Percentiles rank a stretch among this genome's conserved stretches.
These are phyloP conservation scores for Lathamus discolor DNA, from an alignment of 2,113 vertebrate genomes.

Conservation along the genomic window DNA sequence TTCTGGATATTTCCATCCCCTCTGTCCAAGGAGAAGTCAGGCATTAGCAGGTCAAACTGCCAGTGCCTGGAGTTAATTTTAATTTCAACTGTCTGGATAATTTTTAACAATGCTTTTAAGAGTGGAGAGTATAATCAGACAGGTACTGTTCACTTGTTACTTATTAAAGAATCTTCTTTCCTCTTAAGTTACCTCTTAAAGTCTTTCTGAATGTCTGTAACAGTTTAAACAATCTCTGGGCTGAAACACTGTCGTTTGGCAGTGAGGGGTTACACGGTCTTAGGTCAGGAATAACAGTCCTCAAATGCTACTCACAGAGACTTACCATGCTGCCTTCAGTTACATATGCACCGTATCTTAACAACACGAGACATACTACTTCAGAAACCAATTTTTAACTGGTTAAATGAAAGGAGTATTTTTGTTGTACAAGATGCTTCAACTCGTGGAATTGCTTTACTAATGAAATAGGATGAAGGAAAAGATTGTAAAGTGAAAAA, in stretches of 20 bases:
- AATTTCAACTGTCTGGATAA: background rate
- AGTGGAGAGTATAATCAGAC: background rate
- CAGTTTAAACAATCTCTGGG: background rate
- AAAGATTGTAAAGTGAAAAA: background rate
- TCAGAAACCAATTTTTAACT: background rate
- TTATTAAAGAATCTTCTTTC: background rate
- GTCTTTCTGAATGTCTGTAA: background rate
- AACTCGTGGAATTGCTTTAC: background rate
- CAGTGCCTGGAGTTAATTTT: background rate
- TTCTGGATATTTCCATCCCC: background rate
- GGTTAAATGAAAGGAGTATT: background rate
- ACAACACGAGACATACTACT: rapidly evolving
- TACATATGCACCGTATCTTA: rapidly evolving
- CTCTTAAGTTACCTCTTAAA: background rate
- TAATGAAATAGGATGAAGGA: background rate
- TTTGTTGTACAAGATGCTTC: background rate
- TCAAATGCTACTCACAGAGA: background rate
- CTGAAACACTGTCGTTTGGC: background rate
- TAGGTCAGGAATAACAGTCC: background rate
- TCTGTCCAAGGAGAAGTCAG: background rate
- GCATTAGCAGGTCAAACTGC: background rate
- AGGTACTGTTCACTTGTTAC: background rate
- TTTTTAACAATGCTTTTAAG: background rate
- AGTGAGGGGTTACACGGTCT: rapidly evolving
- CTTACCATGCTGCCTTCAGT: background rate